A percentile compares a stretch with the other conserved stretches of the same genome.
phyloP scores from a whole-genome alignment of 1,140 invertebrate species.

The Anthonomus grandis region DNA sequence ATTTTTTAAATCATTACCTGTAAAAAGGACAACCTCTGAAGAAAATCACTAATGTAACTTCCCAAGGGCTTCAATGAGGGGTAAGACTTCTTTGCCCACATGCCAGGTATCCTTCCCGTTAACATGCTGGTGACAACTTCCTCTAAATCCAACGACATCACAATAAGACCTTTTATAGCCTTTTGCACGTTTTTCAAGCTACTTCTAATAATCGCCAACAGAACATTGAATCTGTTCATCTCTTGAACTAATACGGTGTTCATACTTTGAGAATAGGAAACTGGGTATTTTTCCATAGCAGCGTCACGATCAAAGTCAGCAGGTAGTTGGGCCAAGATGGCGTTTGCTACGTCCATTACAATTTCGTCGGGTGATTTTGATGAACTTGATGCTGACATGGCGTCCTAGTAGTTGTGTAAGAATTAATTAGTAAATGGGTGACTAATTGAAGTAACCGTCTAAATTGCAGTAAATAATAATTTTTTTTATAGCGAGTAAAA shows the following conservation, averaged over 20 bases:
- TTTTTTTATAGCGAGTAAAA: too few species aligned
- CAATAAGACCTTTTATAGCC: conserved; percentile 85
- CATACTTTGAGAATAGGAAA: conserved; percentile 81
- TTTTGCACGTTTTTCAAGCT: conserved; percentile 80
- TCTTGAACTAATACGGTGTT: conserved; percentile 93
- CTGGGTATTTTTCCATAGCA: conserved; percentile 72
- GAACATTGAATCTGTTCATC: conserved; percentile 84
- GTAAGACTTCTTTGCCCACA: conserved; percentile 86
- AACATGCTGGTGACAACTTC: conserved; percentile 81
- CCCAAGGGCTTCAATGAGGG: conserved; percentile 90
- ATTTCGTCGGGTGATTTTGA: conserved; percentile 63
- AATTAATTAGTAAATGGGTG: not conserved
- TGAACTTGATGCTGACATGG: conserved; percentile 47
- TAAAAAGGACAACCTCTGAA: conserved; percentile 75
- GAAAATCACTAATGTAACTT: conserved; percentile 85
- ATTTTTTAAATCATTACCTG: conserved; percentile 54
- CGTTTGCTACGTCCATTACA: conserved; percentile 65
- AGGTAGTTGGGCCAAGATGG: conserved; percentile 72
- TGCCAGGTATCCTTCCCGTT: conserved; percentile 74
- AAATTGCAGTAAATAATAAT: not conserved
- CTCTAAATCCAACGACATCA: conserved; percentile 85
- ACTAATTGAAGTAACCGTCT: not conserved
- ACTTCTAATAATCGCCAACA: conserved; percentile 68
- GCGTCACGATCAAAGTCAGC: conserved; percentile 66
- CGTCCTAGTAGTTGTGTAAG: conserved; percentile 34